A percentile compares a stretch with the other conserved stretches of the same genome.
These are phyloP conservation scores for Myopa tessellatipennis DNA, from an alignment of 2,888 invertebrate species.

Conservation along the genomic window DNA sequence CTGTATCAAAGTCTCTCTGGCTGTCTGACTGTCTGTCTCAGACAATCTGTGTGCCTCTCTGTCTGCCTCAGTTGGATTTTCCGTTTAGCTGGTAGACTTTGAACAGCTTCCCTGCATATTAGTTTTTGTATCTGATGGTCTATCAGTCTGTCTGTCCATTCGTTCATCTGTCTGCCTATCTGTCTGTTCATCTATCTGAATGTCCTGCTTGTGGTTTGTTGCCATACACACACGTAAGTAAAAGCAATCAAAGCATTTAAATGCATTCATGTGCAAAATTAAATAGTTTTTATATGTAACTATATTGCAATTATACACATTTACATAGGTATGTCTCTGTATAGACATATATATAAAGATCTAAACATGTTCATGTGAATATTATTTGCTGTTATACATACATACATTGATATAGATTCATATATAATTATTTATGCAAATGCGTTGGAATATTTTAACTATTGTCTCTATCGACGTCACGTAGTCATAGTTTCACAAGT, in stretches of 20 bases:
- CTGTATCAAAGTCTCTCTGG: background rate
- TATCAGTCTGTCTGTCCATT: background rate
- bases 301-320: background rate
- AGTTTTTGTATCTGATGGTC: background rate
- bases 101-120: background rate
- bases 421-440: background rate
- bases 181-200: background rate
- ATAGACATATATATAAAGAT: background rate
- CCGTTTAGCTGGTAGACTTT: too few species aligned
- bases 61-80: background rate
- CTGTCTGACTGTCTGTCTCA: background rate
- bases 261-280: slow-evolving; percentile 37
- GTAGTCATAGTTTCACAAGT: too few species aligned
- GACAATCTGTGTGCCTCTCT: background rate
- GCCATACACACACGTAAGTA: background rate
- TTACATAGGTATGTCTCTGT: too few species aligned
- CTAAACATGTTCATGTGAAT: background rate
- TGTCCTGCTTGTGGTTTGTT: background rate
- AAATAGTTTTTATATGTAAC: slow-evolving; percentile 22
- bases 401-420: too few species aligned
- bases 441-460: background rate
- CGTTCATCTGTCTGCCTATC: background rate
- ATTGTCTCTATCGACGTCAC: too few species aligned
- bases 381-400: background rate
- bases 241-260: slow-evolving; percentile 32